Evolutionary conservation across 2,888 invertebrate genomes (phyloP), one percentile per base, ranked within the genome.

Genomic region (Habroteleia sp.): DNA sequence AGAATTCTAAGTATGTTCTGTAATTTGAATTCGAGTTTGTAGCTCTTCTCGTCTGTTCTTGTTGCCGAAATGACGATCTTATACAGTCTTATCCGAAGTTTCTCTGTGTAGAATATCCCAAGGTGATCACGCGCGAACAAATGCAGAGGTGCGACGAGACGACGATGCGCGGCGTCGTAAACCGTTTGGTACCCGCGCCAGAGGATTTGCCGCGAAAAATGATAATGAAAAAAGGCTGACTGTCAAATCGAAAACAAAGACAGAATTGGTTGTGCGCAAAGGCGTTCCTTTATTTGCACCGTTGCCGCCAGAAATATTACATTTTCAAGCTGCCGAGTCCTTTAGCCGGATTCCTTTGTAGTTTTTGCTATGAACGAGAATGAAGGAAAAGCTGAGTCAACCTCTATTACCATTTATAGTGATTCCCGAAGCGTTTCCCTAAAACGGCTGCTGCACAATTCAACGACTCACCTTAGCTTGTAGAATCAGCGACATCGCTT

Each of bases 351-450:
- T 58, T 65, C 63, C 69, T 74, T 78, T 75, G 73, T 44, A 60
- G 44, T 68, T 73, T 73, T 76, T 60, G 41, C 16, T 41, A 44
- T 54, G 42, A 62, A 56, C 39, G 11, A 29, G 63, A 44, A 48
- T 65, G 39, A 54, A 44, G 35, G 17, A 65, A 74, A 65, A 68
- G 78, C 75, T 75, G 78, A 78, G 78, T 75, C 75, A 77, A 79
- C 84, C 84, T 84, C 84, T 83, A 88, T 88, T 88, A 87, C 85
- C 88, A 88, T 88, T 87, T 88, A 88, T 87, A 87, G 87, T 87
- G 87, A 87, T 87, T 87, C 83, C 79, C 83, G 83, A 86, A 84
- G 81, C 82, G 81, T 80, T 81, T 79, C 75, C 80, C 76, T 77
- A 71, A 77, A 66, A 76, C 50, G 77, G 56, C 72, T 58, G 69